Evolutionary conservation across 2,888 invertebrate genomes (phyloP).

Genomic region (Pseudanteris insignis): DNA sequence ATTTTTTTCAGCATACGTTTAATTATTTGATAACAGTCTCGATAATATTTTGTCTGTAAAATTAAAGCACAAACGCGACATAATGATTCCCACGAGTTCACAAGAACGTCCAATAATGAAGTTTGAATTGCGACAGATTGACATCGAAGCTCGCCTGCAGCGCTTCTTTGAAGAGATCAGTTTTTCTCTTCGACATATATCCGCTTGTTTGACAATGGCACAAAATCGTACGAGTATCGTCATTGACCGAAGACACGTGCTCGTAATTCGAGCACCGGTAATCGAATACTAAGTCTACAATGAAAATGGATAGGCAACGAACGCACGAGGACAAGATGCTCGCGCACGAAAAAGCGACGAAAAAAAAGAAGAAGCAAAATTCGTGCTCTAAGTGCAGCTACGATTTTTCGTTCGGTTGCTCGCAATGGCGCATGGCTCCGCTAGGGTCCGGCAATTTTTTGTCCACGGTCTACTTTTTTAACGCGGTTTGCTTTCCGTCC

Average conservation of each 20-base stretch:
- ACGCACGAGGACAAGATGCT: conserved; percentile 27
- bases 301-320: conserved; percentile 42
- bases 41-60: no score
- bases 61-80: no score
- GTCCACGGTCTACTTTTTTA: conserved; percentile 20
- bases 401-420: conserved; percentile 27
- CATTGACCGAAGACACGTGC: conserved; percentile 43
- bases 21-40: no score
- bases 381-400: conserved; percentile 28
- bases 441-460: conserved; percentile 36
- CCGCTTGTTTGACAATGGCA: conserved; percentile 37
- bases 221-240: conserved; percentile 36
- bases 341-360: conserved; percentile 19
- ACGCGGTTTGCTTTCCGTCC: conserved; percentile 21
- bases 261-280: conserved; percentile 42
- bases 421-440: conserved; percentile 12
- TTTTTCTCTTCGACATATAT: conserved; percentile 40
- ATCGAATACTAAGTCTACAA: conserved; percentile 42
- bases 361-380: conserved; percentile 37
- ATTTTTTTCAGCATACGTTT: no score
- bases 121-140: conserved; percentile 21
- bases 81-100: no score
- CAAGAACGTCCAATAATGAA: conserved; percentile 3
- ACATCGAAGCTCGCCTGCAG: conserved; percentile 21
- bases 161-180: conserved; percentile 12